Conservation (phyloP, 1,140 invertebrate species). For the Aplysia californica region DNA sequence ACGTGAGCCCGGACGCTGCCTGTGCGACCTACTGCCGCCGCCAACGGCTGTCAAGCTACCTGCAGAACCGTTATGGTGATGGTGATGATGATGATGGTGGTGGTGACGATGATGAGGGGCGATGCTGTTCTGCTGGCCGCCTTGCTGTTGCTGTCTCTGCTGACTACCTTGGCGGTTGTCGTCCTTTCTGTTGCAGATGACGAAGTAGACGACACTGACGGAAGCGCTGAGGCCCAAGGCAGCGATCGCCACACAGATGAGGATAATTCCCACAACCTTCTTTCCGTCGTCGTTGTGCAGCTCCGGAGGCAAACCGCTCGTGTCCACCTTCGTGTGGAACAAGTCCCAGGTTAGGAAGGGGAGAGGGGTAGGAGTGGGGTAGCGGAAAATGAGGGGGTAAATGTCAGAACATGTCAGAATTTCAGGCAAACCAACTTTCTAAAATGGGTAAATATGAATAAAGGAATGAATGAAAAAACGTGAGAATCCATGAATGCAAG, state of each 20-base stretch:
- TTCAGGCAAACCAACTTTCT: too few relatives aligned
- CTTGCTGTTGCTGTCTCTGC: neutral
- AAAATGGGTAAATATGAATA: too few relatives aligned
- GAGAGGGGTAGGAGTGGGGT: neutral
- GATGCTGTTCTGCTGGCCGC: neutral
- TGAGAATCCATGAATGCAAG: too few relatives aligned
- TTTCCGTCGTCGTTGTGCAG: slow-evolving; percentile 50
- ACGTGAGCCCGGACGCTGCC: neutral
- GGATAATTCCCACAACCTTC: slow-evolving; percentile 48
- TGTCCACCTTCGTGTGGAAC: slow-evolving; percentile 26
- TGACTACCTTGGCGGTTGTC: neutral
- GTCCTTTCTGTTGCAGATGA: slow-evolving; percentile 22
- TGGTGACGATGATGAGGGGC: neutral
- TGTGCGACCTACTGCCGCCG: neutral
- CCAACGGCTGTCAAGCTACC: neutral
- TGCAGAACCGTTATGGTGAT: neutral
- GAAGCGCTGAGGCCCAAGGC: slow-evolving; percentile 30
- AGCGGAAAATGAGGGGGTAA: neutral
- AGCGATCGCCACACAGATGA: slow-evolving; percentile 37
- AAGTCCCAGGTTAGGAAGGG: neutral
- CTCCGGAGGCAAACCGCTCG: slow-evolving; percentile 40
- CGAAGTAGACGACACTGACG: slow-evolving; percentile 36
- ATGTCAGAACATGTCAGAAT: too few relatives aligned
- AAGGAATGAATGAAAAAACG: neutral
- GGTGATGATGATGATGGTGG: neutral